Base-by-base conservation (phyloP, 2,888 invertebrate species). In the Chamaedrilus cognettii region DNA sequence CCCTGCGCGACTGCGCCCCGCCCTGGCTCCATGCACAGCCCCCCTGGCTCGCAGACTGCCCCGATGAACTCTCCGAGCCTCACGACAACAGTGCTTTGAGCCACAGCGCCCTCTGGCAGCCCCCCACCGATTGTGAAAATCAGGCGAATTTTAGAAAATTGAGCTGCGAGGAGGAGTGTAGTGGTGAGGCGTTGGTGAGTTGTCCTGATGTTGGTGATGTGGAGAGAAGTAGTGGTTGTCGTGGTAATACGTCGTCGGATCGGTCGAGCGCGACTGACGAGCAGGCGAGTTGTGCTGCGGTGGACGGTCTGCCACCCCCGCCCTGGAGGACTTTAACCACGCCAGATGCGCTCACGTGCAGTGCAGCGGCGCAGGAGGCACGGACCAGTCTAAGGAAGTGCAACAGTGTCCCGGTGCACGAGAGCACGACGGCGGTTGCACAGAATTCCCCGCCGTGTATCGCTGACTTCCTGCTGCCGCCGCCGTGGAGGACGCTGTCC, bases 1-100 rank as follows among this genome's bases (percentile, higher is more conserved):
- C 81, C 1, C 70, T 77, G 11, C 73, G 77, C 59, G 91, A 91
- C 55, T 95, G 96, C 83, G 95, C 95, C 81, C 96, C 96, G 15
- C 90, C 94, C 19, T 96, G 96, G 96, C 94, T 94, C 56, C 4
- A 11, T 58, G 58, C n/a, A n/a, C n/a, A n/a, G n/a, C n/a, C n/a
- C n/a, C n/a, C n/a, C n/a, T n/a, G n/a, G n/a, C n/a, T n/a, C n/a
- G n/a, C n/a, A n/a, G 31, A 11, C 52, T 30, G n/a, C 31, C 62
- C 62, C 2, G 51, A 62, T 30, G 30, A n/a, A n/a, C 51, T 62
- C 11, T n/a, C 31, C 2, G 51, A 28, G 11, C 34, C 1, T 2
- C 34, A 1, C 4, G 64, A 56, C 30, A 28, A 28, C 56, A 3
- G n/a, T n/a, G n/a, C n/a, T n/a, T n/a, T 33, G 15, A 26, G 26